Conservation (phyloP, 2,113 vertebrate genomes). For the Sorex araneus region DNA sequence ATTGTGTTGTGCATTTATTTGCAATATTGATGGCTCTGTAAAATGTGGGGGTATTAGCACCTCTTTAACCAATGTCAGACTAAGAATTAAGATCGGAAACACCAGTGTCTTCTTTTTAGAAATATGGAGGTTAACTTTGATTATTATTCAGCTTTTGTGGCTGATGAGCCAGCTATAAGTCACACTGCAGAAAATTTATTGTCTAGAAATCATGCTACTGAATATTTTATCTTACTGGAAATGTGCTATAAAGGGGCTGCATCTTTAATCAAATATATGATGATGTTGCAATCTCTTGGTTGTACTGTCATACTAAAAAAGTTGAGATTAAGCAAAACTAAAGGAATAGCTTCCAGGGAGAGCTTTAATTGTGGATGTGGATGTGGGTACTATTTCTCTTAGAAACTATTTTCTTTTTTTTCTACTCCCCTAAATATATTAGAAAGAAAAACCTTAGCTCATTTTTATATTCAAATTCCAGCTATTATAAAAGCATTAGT, state of each 20-base stretch:
- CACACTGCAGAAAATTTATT: conserved; percentile 82
- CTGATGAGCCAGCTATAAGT: conserved; percentile 84
- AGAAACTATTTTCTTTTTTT: conserved; percentile 52
- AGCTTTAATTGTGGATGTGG: not conserved
- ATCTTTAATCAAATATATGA: conserved; percentile 84
- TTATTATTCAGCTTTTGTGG: conserved; percentile 85
- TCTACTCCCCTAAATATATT: not conserved
- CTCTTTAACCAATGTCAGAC: conserved; percentile 79
- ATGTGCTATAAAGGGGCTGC: conserved; percentile 80
- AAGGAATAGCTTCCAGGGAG: conserved; percentile 24
- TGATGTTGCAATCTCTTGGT: conserved; percentile 69
- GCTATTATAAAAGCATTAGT: not conserved
- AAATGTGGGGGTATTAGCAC: conserved; percentile 74
- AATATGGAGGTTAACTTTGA: conserved; percentile 82
- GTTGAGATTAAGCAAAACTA: conserved; percentile 63
- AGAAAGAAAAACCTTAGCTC: not conserved
- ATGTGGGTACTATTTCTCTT: not conserved
- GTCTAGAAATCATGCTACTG: conserved; percentile 82
- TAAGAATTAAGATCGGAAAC: conserved; percentile 80
- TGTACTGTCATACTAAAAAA: conserved; percentile 65
- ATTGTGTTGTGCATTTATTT: conserved; percentile 78
- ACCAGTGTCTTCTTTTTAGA: conserved; percentile 75
- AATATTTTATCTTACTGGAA: conserved; percentile 86
- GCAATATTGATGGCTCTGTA: conserved; percentile 79
- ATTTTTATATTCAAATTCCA: not conserved